Conservation (phyloP, 2,113 vertebrate species). For the Forbesichthys papilliferus region DNA sequence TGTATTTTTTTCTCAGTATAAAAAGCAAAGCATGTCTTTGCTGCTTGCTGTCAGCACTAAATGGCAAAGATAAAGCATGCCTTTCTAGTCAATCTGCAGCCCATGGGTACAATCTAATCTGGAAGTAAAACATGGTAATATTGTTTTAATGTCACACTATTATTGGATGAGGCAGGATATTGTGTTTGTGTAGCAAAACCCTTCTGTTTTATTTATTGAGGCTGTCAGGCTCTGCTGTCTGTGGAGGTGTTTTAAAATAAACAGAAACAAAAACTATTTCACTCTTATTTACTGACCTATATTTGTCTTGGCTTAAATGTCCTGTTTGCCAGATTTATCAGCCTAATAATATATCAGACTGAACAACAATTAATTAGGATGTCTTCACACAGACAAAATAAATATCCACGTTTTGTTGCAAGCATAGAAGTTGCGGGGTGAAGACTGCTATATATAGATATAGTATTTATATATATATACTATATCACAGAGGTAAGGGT, state of each 20-base stretch:
- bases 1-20: conserved; percentile 62
- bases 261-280: conserved; percentile 1
- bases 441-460: not conserved
- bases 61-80: conserved; percentile 62
- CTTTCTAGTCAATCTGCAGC: conserved; percentile 50
- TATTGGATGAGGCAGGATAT: conserved; percentile 45
- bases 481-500: too few relatives aligned
- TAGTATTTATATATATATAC: not conserved
- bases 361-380: not conserved
- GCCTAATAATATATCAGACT: too few relatives aligned
- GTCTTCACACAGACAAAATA: not conserved
- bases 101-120: conserved; percentile 56
- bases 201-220: conserved; percentile 52
- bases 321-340: too few relatives aligned
- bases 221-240: conserved; percentile 25
- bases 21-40: conserved; percentile 50
- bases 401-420: not conserved
- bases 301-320: not conserved
- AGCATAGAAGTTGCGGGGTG: not conserved
- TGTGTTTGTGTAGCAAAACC: conserved; percentile 55
- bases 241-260: conserved; percentile 29
- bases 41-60: conserved; percentile 64
- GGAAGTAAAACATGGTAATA: conserved; percentile 63
- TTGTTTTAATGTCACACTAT: conserved; percentile 65
- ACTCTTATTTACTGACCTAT: not conserved